These are phyloP conservation scores for Heliconius charithonia DNA, from an alignment of 2,888 invertebrate genomes.

Conservation along the genomic window DNA sequence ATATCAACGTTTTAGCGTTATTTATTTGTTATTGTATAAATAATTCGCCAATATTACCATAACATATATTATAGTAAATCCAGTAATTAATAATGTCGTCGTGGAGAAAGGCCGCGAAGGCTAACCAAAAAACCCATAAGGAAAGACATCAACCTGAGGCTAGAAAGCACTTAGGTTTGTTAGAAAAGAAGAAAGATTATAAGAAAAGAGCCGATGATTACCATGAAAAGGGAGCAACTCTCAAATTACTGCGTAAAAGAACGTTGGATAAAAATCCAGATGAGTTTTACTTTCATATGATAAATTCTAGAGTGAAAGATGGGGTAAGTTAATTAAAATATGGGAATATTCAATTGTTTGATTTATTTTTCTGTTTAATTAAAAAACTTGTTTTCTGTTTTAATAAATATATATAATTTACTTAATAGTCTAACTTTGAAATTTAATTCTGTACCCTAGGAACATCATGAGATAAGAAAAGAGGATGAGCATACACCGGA, in stretches of 20 bases:
- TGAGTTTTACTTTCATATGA: constrained; percentile 99
- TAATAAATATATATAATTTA: neutral
- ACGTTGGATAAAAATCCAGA: constrained; percentile 97
- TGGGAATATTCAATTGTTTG: neutral
- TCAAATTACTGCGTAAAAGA: constrained; percentile 91
- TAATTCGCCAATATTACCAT: neutral
- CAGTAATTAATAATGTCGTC: constrained; percentile 87
- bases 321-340: constrained; percentile 70
- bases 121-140: constrained; percentile 91
- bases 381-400: neutral
- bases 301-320: constrained; percentile 89
- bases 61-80: neutral
- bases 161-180: constrained; percentile 89
- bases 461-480: constrained; percentile 87
- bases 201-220: constrained; percentile 90
- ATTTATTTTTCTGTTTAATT: neutral
- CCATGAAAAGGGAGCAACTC: constrained; percentile 91
- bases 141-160: constrained; percentile 93
- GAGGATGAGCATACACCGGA: constrained; percentile 90
- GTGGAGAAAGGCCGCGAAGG: constrained; percentile 94
- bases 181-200: constrained; percentile 96
- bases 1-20: neutral
- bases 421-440: neutral
- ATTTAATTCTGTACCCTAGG: constrained; percentile 56
- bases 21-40: neutral